phyloP scores from a whole-genome alignment of 2,888 invertebrate species.

The Lasioglossum figueresi region DNA sequence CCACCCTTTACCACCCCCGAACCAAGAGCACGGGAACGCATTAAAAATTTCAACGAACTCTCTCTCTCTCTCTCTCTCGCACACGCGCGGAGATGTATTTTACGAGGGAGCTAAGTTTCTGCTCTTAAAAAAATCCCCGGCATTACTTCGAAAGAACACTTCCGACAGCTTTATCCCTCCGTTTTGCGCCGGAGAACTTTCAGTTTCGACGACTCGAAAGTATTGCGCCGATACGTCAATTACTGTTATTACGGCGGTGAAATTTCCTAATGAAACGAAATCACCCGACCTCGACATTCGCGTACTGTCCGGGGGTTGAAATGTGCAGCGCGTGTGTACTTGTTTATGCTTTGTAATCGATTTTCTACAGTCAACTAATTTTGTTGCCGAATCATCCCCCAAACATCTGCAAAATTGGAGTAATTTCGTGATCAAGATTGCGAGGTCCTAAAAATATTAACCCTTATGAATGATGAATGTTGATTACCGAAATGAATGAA shows the following conservation, averaged over 20 bases:
- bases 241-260: neutral
- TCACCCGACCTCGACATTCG: neutral
- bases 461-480: no score
- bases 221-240: neutral
- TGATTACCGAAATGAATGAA: no score
- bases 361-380: neutral
- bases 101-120: constrained; percentile 47
- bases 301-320: neutral
- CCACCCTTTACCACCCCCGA: neutral
- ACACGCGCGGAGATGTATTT: constrained; percentile 37
- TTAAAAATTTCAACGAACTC: constrained; percentile 51
- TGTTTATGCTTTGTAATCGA: neutral
- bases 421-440: neutral
- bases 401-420: neutral
- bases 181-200: constrained; percentile 14
- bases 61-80: neutral
- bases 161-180: constrained; percentile 16
- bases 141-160: constrained; percentile 3
- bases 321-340: neutral
- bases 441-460: no score
- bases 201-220: neutral
- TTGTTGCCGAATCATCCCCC: neutral
- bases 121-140: constrained; percentile 34
- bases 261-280: neutral
- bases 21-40: constrained; percentile 6